Evolutionary conservation across 2,888 invertebrate species (phyloP), one percentile per base, ranked within the genome.

Genomic region (Rhabditoides inermis): DNA sequence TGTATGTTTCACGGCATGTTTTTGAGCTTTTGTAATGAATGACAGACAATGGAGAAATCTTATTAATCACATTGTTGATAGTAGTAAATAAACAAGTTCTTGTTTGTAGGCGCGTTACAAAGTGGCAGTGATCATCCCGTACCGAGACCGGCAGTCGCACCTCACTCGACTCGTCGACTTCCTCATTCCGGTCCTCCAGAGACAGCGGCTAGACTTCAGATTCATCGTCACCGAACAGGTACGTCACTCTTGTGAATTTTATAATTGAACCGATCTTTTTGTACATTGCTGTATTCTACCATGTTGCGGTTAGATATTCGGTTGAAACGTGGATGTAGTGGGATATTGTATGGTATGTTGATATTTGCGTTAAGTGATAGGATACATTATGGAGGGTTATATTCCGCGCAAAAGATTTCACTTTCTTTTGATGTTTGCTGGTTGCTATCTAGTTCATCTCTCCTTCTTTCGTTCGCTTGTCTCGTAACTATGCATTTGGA

Each of bases 71-170:
- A 7, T 36, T 7, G 35, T 46, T 10, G 12, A 46, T n/a, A 36
- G 15, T 39, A 7, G 6, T 6, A 20, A 12, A 39, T 35, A 12
- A 3, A 36, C 22, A 25, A 18, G 15, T 7, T 18, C 6, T 3
- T 40, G 22, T 20, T 44, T 55, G 45, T 55, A 71, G 56, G 62
- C 61, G 39, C 51, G 56, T 1, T 56, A 63, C 44, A 60, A 65
- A 44, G 73, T 77, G 4, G 77, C 77, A 10, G 62, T 77, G 3
- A 70, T 77, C 37, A 74, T 77, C 45, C 77, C 78, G 5, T 77
- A 72, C 57, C 67, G 76, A n/a, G 77, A 76, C 51, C 63, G 76
- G 4, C 69, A 71, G 45, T 63, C 68, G 48, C 77, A 75, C 59
- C 57, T 76, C 45, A 66, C 67, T 25, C 58, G 73, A n/a, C 58